Evolutionary conservation across 1,140 invertebrate species (phyloP).

Genomic region (Sycobia sp.): DNA sequence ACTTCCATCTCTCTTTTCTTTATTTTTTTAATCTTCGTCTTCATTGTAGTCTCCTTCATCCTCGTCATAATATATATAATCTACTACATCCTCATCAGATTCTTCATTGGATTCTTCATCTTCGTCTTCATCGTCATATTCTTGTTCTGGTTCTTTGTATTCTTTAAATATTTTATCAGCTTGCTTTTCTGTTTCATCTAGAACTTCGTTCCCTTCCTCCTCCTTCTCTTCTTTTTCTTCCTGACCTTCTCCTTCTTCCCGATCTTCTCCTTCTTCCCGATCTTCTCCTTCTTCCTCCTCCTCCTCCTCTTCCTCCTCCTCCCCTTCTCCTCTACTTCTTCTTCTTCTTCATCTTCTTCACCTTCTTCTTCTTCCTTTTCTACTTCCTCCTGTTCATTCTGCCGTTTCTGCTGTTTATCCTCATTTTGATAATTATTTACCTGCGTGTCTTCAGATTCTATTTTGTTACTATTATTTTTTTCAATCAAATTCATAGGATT

Average conservation of each 20-base stretch:
- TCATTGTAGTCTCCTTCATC: conserved; percentile 42
- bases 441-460: too few species aligned
- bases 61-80: neutral
- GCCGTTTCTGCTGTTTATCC: too few species aligned
- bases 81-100: conserved; percentile 6
- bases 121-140: neutral
- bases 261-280: conserved; percentile 4
- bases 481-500: too few species aligned
- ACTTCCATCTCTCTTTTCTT: conserved; percentile 39
- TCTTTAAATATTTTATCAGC: neutral
- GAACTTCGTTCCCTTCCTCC: conserved; percentile 4
- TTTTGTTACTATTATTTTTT: too few species aligned
- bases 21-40: conserved; percentile 41
- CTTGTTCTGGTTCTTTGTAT: neutral
- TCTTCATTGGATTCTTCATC: conserved; percentile 30
- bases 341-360: conserved; percentile 14
- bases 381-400: too few species aligned
- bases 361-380: conserved; percentile 8
- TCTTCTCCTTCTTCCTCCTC: conserved; percentile 4
- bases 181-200: neutral
- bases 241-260: conserved; percentile 7
- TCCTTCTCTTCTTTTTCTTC: conserved; percentile 4
- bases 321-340: neutral
- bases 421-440: too few species aligned
- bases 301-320: conserved; percentile 3